Percentiles rank a stretch among this genome's conserved stretches.
phyloP scores from a whole-genome alignment of 2,797 vertebrate genomes.

The Monodelphis domestica region DNA sequence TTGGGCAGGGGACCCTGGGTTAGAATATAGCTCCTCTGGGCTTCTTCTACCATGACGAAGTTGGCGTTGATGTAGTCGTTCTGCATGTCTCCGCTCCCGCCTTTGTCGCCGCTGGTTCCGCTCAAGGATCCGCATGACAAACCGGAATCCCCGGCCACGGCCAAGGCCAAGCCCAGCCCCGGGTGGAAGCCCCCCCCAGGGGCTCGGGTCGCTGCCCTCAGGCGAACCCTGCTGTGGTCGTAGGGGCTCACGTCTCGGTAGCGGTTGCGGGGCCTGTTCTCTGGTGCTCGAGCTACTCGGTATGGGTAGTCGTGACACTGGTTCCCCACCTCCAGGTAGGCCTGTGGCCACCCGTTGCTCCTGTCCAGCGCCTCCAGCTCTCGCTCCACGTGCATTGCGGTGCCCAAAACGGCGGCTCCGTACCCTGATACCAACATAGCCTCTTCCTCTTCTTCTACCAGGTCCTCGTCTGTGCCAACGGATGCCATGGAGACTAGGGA shows the following conservation, averaged over 20 bases:
- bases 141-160: accelerated
- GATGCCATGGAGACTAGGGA: background rate
- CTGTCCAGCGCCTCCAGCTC: background rate
- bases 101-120: too few species aligned
- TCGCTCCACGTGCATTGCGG: background rate
- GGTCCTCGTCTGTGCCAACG: background rate
- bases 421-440: background rate
- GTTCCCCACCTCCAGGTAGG: background rate
- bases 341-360: background rate
- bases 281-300: accelerated
- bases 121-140: background rate
- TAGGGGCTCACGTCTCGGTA: background rate
- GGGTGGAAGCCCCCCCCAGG: background rate
- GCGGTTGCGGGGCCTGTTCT: background rate
- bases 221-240: background rate
- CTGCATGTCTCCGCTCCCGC: accelerated
- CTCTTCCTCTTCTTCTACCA: background rate
- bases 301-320: background rate
- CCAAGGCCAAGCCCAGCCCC: accelerated
- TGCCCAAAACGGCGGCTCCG: background rate
- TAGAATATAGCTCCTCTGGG: background rate
- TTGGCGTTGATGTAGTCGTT: background rate
- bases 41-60: background rate
- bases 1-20: background rate
- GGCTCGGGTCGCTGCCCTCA: background rate